phyloP scores from a whole-genome alignment of 2,888 invertebrate genomes.

The Diloba caeruleocephala region DNA sequence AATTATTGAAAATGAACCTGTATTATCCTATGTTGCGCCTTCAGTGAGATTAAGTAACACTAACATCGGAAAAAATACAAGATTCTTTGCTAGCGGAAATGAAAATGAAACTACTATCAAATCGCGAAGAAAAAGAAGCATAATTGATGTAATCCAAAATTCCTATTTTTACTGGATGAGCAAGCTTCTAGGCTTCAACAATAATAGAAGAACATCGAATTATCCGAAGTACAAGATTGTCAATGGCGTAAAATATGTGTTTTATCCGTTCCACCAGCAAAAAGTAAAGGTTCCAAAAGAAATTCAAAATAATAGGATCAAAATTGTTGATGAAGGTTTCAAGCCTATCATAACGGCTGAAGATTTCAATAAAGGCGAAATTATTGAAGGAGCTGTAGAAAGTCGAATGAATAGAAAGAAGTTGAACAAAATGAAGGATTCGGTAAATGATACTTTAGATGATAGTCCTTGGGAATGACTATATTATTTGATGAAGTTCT shows the following conservation, averaged over 20 bases:
- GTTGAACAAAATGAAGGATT: slow-evolving; percentile 74
- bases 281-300: slow-evolving; percentile 70
- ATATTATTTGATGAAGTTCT: slow-evolving; percentile 83
- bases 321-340: slow-evolving; percentile 56
- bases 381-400: slow-evolving; percentile 73
- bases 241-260: slow-evolving; percentile 79
- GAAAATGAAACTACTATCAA: slow-evolving; percentile 46
- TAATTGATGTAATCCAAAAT: slow-evolving; percentile 75
- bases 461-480: slow-evolving; percentile 87
- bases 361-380: slow-evolving; percentile 83
- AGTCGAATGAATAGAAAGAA: slow-evolving; percentile 75
- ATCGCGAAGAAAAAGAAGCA: slow-evolving; percentile 71
- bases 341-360: slow-evolving; percentile 69
- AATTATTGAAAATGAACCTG: slow-evolving; percentile 54
- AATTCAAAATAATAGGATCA: slow-evolving; percentile 53
- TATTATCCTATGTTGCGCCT: slow-evolving; percentile 68
- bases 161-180: slow-evolving; percentile 79
- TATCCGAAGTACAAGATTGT: slow-evolving; percentile 74
- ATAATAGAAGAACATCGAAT: slow-evolving; percentile 61
- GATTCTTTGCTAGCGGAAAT: not conserved
- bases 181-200: slow-evolving; percentile 67
- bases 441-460: slow-evolving; percentile 75
- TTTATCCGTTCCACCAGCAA: slow-evolving; percentile 68
- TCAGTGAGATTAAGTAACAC: slow-evolving; percentile 55
- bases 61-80: slow-evolving; percentile 46